Percentiles rank a stretch among this genome's conserved stretches.
Conservation (phyloP, 2,797 vertebrate species). For the Pteronotus mesoamericanus region DNA sequence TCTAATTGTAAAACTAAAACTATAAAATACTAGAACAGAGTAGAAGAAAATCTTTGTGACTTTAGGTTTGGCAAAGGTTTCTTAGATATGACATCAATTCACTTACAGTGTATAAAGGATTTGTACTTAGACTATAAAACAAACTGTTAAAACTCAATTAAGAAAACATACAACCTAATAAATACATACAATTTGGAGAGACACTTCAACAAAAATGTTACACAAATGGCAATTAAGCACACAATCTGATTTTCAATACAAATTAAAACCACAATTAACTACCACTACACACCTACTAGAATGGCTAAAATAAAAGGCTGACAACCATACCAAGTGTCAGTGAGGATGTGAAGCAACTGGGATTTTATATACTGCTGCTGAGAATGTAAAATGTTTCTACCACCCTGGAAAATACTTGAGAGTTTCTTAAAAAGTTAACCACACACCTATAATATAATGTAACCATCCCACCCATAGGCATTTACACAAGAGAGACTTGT, state of each 20-base stretch:
- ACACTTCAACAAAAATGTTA: background rate
- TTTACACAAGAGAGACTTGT: conserved; percentile 1
- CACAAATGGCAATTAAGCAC: background rate
- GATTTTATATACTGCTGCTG: background rate
- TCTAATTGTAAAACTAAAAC: background rate
- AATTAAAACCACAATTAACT: conserved; percentile 30
- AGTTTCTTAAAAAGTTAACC: conserved; percentile 25
- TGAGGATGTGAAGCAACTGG: background rate
- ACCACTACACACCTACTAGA: background rate
- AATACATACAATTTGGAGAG: background rate
- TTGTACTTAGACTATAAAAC: background rate
- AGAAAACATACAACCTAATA: background rate
- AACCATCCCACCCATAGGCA: background rate
- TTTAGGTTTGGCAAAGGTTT: background rate
- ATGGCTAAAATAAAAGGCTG: background rate
- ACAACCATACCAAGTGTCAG: background rate
- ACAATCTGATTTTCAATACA: background rate
- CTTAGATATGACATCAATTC: background rate
- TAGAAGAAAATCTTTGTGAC: background rate
- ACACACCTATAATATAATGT: background rate
- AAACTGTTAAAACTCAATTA: background rate
- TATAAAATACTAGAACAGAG: background rate
- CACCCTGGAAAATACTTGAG: background rate
- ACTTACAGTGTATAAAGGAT: background rate
- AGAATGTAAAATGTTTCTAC: background rate